These are phyloP conservation scores for Clinocottus analis DNA, from an alignment of 2,113 vertebrate genomes.

Conservation along the genomic window DNA sequence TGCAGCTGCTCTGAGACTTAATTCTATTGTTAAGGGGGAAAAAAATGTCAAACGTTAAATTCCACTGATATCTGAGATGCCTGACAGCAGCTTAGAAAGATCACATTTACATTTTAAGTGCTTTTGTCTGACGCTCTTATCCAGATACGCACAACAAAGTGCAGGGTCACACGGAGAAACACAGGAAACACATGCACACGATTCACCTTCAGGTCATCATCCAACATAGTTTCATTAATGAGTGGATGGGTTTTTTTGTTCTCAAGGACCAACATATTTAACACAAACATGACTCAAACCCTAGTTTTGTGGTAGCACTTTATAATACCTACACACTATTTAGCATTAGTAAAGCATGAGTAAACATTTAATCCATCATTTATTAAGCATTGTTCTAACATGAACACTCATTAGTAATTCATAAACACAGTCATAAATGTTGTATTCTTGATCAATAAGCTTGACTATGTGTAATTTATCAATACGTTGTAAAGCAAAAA, in stretches of 20 bases:
- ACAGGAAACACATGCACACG: not conserved
- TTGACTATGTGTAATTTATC: too few species aligned
- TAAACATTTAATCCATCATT: too few species aligned
- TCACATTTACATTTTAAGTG: constrained; percentile 66
- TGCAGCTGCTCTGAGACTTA: constrained; percentile 10
- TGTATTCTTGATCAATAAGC: too few species aligned
- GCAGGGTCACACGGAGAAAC: constrained; percentile 3
- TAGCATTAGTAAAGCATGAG: too few species aligned
- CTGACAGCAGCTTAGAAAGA: constrained; percentile 50
- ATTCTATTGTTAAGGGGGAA: not conserved
- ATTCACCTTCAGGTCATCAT: constrained; percentile 3
- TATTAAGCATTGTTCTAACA: too few species aligned
- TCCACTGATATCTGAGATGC: constrained; percentile 32
- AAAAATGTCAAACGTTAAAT: constrained; percentile 47
- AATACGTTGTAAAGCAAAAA: too few species aligned
- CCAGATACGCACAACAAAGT: constrained; percentile 16
- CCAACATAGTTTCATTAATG: not conserved
- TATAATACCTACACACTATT: too few species aligned
- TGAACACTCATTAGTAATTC: too few species aligned
- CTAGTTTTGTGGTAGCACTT: too few species aligned
- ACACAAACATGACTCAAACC: not conserved
- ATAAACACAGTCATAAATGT: too few species aligned
- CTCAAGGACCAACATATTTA: not conserved
- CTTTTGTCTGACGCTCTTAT: constrained; percentile 31
- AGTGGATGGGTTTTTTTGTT: not conserved